Percentiles rank a stretch among this genome's conserved stretches.
Conservation (phyloP, 2,113 vertebrate species). For the Tympanuchus pallidicinctus region DNA sequence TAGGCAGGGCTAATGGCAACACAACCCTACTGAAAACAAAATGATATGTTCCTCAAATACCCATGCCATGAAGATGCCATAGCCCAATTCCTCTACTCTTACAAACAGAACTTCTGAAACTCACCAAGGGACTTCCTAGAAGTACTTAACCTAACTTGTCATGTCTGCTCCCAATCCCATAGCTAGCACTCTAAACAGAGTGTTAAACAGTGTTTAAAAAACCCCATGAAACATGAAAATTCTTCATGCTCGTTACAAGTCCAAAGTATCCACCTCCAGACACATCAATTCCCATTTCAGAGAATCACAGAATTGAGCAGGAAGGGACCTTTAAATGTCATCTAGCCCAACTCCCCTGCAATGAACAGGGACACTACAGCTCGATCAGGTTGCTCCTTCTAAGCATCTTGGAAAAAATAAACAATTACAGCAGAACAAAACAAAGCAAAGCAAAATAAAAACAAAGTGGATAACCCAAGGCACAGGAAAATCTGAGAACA, state of each 20-base stretch:
- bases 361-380: too few relatives aligned
- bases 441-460: too few relatives aligned
- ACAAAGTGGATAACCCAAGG: not conserved
- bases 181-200: too few relatives aligned
- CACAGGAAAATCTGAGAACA: not conserved
- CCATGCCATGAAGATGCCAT: accelerated
- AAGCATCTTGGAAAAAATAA: not conserved
- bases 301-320: too few relatives aligned
- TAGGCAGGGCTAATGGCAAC: not conserved
- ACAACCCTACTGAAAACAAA: not conserved
- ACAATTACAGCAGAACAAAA: not conserved
- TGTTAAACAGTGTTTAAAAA: not conserved
- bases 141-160: not conserved
- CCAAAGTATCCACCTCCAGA: not conserved
- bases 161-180: not conserved
- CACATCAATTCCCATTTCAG: not conserved
- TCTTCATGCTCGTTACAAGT: not conserved
- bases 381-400: not conserved
- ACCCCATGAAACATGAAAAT: not conserved
- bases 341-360: too few relatives aligned
- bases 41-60: not conserved
- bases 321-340: too few relatives aligned
- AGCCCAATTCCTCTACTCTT: not conserved
- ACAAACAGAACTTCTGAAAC: not conserved
- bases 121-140: not conserved